Evolutionary conservation across 2,888 invertebrate genomes (phyloP).

Genomic region (Habrosyne pyritoides): DNA sequence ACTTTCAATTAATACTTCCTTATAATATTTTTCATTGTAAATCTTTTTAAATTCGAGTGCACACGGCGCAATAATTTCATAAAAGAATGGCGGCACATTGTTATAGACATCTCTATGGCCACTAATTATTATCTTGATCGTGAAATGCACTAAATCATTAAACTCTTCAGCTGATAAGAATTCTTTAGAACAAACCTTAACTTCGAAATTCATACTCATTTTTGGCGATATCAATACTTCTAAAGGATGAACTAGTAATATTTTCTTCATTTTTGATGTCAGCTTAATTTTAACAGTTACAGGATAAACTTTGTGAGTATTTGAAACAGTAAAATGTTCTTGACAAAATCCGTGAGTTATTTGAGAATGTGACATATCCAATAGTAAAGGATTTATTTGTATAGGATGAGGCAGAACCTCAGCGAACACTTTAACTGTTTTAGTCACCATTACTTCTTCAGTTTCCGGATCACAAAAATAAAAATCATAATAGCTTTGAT

Average conservation of each 20-base stretch:
- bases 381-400: constrained; percentile 52
- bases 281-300: constrained; percentile 57
- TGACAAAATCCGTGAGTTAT: constrained; percentile 56
- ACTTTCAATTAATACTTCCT: constrained; percentile 19
- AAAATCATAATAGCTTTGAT: constrained; percentile 62
- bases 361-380: constrained; percentile 62
- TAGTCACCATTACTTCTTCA: constrained; percentile 40
- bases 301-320: constrained; percentile 52
- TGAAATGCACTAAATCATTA: constrained; percentile 60
- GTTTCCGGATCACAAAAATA: constrained; percentile 48
- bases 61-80: constrained; percentile 66
- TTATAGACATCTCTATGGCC: constrained; percentile 52
- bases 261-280: constrained; percentile 59
- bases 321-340: constrained; percentile 53
- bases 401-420: constrained; percentile 66
- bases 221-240: constrained; percentile 42
- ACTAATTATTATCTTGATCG: constrained; percentile 56
- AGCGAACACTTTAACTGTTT: constrained; percentile 55
- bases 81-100: constrained; percentile 61
- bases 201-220: constrained; percentile 42
- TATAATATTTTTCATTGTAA: constrained; percentile 48
- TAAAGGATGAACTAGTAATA: constrained; percentile 59
- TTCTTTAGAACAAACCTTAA: constrained; percentile 52
- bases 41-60: constrained; percentile 48
- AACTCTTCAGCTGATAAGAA: constrained; percentile 19